Base-by-base conservation (phyloP, 1,140 invertebrate genomes). In the Cyphomyrmex costatus region DNA sequence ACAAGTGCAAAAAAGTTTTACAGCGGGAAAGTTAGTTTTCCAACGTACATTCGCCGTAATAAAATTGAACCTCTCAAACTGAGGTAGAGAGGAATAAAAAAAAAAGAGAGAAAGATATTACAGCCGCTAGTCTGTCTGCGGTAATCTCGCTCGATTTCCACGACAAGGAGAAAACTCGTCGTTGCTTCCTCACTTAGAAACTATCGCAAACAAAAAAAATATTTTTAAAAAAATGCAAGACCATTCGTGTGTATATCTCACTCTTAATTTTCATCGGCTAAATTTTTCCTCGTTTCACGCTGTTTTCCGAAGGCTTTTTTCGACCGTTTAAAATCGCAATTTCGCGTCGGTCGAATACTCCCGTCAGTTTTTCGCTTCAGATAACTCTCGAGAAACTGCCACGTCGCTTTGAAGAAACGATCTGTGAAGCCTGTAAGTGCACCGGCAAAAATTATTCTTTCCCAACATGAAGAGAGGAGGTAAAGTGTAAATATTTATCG, bases 41-140 rank as follows among this genome's bases (percentile, higher is more conserved):
- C 79, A 24, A 73, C 79, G 53, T 83, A 61, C 79, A 83, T 83
- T 68, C 79, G 53, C 60, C 66, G 68, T 74, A 74, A 83, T 83
- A 83, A 83, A 83, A 83, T 73, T 74, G 79, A 83, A 83, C 56
- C 68, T 60, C 30, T 58, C 61, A 42, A 86, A 60, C 42, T 60
- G 77, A 80, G 14, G n/a, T 24, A 63, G 19, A 63, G 24, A 58
- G 21, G 42, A 12, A 21, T n/a, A 53, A 27, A 51, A 77, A 65
- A 21, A 10, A 60, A 3, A 65, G 63, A 27, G 14, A 80, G 27
- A 70, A 30, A 82, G 71, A 85, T 24, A 76, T 70, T 70, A 80
- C 65, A 58, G 46, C 63, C 68, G 33, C 33, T 33, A 16, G 24
- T 82, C 53, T 58, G 66, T 42, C 53, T 56, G 53, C 27, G 68